These are phyloP conservation scores for Acanthornis magna DNA, from an alignment of 2,797 vertebrate species.

Conservation along the genomic window DNA sequence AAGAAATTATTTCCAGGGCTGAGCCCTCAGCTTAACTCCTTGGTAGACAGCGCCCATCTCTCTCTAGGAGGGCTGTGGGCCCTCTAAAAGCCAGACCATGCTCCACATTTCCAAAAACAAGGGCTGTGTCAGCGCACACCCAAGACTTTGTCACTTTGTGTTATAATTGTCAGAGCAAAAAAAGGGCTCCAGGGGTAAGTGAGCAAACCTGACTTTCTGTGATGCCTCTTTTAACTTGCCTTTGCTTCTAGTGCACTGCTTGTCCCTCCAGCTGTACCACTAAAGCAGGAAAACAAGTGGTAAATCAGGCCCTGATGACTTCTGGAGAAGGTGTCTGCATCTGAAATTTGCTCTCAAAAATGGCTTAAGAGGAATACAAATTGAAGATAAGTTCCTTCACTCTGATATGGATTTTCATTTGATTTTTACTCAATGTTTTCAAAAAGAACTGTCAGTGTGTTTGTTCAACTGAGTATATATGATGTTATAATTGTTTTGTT, in stretches of 20 bases:
- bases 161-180: background rate
- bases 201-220: background rate
- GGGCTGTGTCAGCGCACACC: background rate
- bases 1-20: background rate
- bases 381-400: background rate
- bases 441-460: constrained; percentile 38
- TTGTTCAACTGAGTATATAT: constrained; percentile 63
- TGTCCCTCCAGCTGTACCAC: background rate
- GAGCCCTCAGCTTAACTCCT: background rate
- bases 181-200: background rate
- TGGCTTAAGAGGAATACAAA: background rate
- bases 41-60: background rate
- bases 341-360: constrained; percentile 20
- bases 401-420: background rate
- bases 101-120: background rate
- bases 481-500: constrained; percentile 70
- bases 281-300: background rate
- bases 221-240: background rate
- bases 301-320: background rate
- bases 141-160: background rate
- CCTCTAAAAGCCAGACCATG: background rate
- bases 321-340: background rate
- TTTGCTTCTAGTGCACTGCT: background rate
- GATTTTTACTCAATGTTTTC: constrained; percentile 20
- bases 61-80: background rate